phyloP scores from a whole-genome alignment of 2,888 invertebrate species.

The Diachrysia chrysitis region DNA sequence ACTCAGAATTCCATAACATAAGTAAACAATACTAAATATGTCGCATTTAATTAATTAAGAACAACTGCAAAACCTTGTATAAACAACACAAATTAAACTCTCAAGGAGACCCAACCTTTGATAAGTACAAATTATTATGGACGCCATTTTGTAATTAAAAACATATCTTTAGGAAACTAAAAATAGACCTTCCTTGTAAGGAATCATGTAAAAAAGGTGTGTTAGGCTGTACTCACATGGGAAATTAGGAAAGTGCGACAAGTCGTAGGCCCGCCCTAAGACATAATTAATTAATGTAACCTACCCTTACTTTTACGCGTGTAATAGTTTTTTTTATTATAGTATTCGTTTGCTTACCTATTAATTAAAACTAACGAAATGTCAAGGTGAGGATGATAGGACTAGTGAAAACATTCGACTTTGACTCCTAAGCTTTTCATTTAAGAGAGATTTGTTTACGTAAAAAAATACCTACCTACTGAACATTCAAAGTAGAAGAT shows the following conservation, averaged over 20 bases:
- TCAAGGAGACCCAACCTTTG: not conserved
- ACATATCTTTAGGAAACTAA: conserved; percentile 34
- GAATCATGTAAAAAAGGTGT: conserved; percentile 75
- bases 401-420: not conserved
- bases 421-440: not conserved
- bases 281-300: conserved; percentile 82
- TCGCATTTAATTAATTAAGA: conserved; percentile 41
- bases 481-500: too few relatives aligned
- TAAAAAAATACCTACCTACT: too few relatives aligned
- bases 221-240: conserved; percentile 80
- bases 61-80: conserved; percentile 39
- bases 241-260: conserved; percentile 84
- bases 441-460: too few relatives aligned
- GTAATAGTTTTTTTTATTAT: conserved; percentile 17
- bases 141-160: conserved; percentile 6
- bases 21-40: conserved; percentile 31
- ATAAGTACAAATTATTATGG: not conserved
- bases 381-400: not conserved
- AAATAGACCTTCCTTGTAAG: conserved; percentile 61
- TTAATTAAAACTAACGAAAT: not conserved
- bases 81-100: conserved; percentile 30
- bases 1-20: conserved; percentile 10
- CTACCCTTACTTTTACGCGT: conserved; percentile 52
- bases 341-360: conserved; percentile 9
- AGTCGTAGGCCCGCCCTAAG: conserved; percentile 80